A percentile compares a stretch with the other conserved stretches of the same genome.
These are phyloP conservation scores for Bactericera cockerelli DNA, from an alignment of 1,140 invertebrate species.

Conservation along the genomic window DNA sequence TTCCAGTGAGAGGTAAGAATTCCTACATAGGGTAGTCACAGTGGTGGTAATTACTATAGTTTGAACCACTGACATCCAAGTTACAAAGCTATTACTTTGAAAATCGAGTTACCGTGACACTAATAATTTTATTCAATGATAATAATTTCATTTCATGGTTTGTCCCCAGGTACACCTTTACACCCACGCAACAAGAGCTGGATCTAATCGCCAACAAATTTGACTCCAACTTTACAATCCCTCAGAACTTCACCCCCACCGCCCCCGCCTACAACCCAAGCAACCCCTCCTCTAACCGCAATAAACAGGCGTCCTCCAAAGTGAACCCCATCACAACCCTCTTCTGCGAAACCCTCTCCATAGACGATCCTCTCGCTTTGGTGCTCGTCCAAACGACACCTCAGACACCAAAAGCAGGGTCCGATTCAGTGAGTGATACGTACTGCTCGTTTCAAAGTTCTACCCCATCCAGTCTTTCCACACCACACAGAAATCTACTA, in stretches of 20 bases:
- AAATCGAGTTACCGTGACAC: background rate
- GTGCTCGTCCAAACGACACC: conserved; percentile 13
- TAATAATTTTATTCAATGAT: background rate
- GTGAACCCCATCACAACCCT: conserved; percentile 66
- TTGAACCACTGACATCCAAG: conserved; percentile 14
- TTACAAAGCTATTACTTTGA: conserved; percentile 13
- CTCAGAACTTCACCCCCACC: conserved; percentile 60
- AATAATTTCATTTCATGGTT: too few relatives aligned
- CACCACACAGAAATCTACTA: too few relatives aligned
- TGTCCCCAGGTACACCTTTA: conserved; percentile 47
- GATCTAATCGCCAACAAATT: conserved; percentile 46
- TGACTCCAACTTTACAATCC: conserved; percentile 44
- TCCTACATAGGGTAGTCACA: conserved; percentile 6
- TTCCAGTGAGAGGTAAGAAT: conserved; percentile 39
- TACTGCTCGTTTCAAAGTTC: too few relatives aligned
- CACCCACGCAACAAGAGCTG: conserved; percentile 58
- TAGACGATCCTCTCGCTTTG: conserved; percentile 55
- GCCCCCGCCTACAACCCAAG: conserved; percentile 42
- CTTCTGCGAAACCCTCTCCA: conserved; percentile 62
- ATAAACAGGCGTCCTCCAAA: conserved; percentile 25
- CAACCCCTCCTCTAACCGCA: conserved; percentile 10
- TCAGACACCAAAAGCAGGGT: too few relatives aligned
- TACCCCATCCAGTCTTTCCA: too few relatives aligned
- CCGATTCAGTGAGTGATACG: too few relatives aligned
- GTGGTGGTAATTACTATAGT: conserved; percentile 14